phyloP scores from a whole-genome alignment of 2,888 invertebrate genomes.

The Lymantria dispar region DNA sequence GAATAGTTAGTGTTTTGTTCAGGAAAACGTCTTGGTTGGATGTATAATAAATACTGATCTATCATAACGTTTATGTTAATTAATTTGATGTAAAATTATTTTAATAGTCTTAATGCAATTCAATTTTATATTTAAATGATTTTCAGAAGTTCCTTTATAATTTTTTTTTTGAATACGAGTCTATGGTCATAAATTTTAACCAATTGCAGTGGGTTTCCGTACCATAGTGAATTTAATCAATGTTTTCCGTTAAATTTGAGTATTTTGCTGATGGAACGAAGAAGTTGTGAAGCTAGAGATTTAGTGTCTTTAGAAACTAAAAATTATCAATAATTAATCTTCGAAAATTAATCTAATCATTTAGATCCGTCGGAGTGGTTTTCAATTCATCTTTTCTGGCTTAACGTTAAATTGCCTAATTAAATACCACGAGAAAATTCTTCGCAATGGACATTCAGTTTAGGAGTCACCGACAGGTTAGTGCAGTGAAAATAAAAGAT shows the following conservation, averaged over 20 bases:
- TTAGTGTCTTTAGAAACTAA: neutral
- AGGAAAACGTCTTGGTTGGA: too few relatives aligned
- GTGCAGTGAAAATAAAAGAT: conserved; percentile 7
- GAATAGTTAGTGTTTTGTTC: too few relatives aligned
- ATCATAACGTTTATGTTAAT: too few relatives aligned
- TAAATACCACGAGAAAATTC: neutral
- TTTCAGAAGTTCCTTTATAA: too few relatives aligned
- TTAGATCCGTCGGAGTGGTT: neutral
- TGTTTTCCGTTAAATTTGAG: conserved; percentile 29
- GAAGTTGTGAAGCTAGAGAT: neutral
- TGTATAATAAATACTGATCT: too few relatives aligned
- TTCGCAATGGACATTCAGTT: conserved; percentile 56
- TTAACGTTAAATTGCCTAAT: neutral
- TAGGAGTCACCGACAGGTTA: conserved; percentile 61
- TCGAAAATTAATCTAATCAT: neutral
- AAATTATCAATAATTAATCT: neutral
- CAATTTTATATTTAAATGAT: too few relatives aligned
- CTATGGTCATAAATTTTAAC: neutral
- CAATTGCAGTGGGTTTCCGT: neutral
- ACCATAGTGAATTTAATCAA: conserved; percentile 12
- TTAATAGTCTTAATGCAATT: too few relatives aligned
- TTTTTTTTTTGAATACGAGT: too few relatives aligned
- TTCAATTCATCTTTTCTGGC: neutral
- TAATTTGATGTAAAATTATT: too few relatives aligned
- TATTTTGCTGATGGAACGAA: neutral